phyloP scores from a whole-genome alignment of 2,888 invertebrate genomes.

The Escarpia spicata region DNA sequence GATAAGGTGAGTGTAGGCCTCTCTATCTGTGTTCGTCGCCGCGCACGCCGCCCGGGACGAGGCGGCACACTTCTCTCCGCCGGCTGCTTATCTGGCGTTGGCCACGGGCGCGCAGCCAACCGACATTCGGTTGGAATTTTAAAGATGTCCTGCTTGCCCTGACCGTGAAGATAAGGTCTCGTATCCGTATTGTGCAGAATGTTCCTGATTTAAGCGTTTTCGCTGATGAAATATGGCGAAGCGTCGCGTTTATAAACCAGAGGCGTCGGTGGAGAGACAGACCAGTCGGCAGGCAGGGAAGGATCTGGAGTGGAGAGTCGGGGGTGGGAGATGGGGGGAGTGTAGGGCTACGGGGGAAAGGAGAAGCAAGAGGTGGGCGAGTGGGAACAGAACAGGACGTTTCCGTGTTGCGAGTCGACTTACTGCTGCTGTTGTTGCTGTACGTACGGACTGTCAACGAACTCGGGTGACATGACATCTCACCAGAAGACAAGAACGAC shows the following conservation, averaged over 20 bases:
- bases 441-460: not conserved
- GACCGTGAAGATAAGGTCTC: not conserved
- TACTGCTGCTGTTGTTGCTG: not conserved
- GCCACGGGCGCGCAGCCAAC: not conserved
- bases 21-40: not conserved
- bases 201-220: constrained; percentile 16
- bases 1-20: constrained; percentile 16
- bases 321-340: not conserved
- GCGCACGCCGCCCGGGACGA: not conserved
- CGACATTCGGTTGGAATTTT: constrained; percentile 6
- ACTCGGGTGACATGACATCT: not conserved
- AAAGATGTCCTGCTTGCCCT: constrained; percentile 16
- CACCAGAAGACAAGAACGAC: not conserved
- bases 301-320: not conserved
- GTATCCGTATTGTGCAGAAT: constrained; percentile 13
- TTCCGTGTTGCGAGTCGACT: not conserved
- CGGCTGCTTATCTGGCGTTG: not conserved
- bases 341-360: not conserved
- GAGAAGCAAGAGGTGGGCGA: not conserved
- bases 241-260: not conserved
- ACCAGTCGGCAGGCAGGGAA: not conserved
- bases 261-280: not conserved
- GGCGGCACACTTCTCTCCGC: not conserved
- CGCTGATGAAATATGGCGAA: constrained; percentile 6
- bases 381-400: not conserved